These are phyloP conservation scores for Scomber japonicus DNA, from an alignment of 2,113 vertebrate species.

Conservation along the genomic window DNA sequence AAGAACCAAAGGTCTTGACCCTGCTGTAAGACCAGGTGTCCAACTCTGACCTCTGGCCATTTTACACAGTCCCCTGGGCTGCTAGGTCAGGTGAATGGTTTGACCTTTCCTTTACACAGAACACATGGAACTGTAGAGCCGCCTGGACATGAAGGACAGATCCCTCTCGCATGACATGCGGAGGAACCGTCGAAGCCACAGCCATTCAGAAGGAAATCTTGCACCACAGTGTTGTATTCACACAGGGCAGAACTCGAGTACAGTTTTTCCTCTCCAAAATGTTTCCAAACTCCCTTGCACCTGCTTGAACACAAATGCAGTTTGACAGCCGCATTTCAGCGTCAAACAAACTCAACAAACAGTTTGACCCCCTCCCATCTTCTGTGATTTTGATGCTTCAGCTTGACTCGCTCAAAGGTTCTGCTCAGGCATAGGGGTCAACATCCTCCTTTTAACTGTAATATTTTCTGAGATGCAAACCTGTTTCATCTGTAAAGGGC, in stretches of 20 bases:
- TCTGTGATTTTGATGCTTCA: slow-evolving; percentile 32
- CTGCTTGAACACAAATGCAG: slow-evolving; percentile 8
- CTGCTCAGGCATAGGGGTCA: slow-evolving; percentile 39
- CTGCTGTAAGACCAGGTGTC: slow-evolving; percentile 48
- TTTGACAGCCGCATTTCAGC: slow-evolving; percentile 1
- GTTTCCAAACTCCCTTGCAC: slow-evolving; percentile 28
- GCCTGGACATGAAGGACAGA: slow-evolving; percentile 33
- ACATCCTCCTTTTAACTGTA: slow-evolving; percentile 47
- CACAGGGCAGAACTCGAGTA: slow-evolving; percentile 17
- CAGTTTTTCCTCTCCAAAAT: slow-evolving; percentile 24
- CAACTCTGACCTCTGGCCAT: slow-evolving; percentile 60
- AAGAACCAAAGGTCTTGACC: slow-evolving; percentile 25
- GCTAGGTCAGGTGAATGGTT: slow-evolving; percentile 45
- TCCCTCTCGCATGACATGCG: slow-evolving; percentile 26
- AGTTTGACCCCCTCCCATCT: slow-evolving; percentile 32
- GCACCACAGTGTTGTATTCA: slow-evolving; percentile 17
- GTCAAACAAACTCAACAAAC: slow-evolving; percentile 28
- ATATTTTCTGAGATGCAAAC: slow-evolving; percentile 63
- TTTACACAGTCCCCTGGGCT: slow-evolving; percentile 23
- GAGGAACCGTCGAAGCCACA: slow-evolving; percentile 1
- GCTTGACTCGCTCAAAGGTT: slow-evolving; percentile 43
- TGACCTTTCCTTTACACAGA: slow-evolving; percentile 60
- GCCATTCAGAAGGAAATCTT: slow-evolving; percentile 24
- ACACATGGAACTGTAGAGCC: slow-evolving; percentile 39
- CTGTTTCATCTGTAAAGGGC: slow-evolving; percentile 57